Conservation (phyloP, 2,888 invertebrate genomes). For the Luperina testacea region DNA sequence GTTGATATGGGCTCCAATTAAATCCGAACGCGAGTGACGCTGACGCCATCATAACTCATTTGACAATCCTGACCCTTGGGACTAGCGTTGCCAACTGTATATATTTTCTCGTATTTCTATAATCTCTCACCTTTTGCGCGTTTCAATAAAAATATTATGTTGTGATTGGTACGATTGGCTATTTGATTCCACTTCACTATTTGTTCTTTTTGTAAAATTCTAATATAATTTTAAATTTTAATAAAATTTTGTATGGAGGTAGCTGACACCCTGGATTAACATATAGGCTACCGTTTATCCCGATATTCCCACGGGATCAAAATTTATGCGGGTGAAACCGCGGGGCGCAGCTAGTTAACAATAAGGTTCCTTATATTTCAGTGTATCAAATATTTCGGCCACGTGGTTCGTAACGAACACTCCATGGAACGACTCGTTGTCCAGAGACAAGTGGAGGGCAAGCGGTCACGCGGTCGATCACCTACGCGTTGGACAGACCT, state of each 20-base stretch:
- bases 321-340: too few species aligned
- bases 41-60: conserved; percentile 64
- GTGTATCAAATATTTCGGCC: neutral
- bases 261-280: too few species aligned
- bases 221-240: too few species aligned
- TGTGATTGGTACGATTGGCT: neutral
- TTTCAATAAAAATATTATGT: neutral
- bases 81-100: neutral
- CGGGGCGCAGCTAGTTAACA: neutral
- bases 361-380: neutral
- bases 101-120: neutral
- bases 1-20: conserved; percentile 67
- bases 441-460: too few species aligned
- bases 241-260: too few species aligned
- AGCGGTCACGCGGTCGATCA: too few species aligned
- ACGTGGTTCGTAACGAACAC: too few species aligned
- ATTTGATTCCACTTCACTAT: neutral
- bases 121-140: neutral
- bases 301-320: too few species aligned
- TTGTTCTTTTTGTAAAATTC: neutral
- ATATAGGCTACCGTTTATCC: too few species aligned
- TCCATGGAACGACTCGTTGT: too few species aligned
- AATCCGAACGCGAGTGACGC: conserved; percentile 54
- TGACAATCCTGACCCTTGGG: conserved; percentile 47
- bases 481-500: too few species aligned